A percentile compares a stretch with the other conserved stretches of the same genome.
phyloP scores from a whole-genome alignment of 2,113 vertebrate genomes.

The Apodemus sylvaticus region DNA sequence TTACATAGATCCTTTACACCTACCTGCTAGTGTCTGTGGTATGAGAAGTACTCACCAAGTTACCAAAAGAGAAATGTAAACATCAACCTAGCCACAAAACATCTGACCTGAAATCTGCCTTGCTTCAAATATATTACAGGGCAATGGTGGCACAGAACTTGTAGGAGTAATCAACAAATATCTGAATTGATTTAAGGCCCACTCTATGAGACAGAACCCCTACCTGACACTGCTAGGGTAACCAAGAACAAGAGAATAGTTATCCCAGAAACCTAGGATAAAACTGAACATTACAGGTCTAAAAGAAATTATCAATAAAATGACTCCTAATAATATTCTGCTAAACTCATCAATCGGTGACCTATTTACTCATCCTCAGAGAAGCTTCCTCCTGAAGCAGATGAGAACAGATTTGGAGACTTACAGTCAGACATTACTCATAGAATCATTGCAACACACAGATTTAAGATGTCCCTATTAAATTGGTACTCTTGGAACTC shows the following conservation, averaged over 20 bases:
- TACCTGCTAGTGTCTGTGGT: neutral
- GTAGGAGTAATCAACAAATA: neutral
- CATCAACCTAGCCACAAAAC: neutral
- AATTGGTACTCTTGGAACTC: neutral
- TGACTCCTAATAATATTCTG: neutral
- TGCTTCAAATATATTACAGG: neutral
- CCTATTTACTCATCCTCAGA: neutral
- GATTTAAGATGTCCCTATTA: neutral
- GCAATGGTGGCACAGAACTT: neutral
- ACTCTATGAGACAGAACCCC: neutral
- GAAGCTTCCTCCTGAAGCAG: neutral
- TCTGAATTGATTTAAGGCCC: neutral
- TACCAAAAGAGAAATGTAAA: neutral
- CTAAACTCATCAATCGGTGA: neutral
- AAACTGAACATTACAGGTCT: neutral
- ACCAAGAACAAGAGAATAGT: neutral
- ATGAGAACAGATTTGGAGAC: neutral
- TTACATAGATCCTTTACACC: neutral
- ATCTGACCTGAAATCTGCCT: neutral
- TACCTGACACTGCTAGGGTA: neutral
- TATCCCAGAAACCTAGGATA: neutral
- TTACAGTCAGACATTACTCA: neutral
- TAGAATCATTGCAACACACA: neutral
- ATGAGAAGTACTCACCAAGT: too few species aligned
- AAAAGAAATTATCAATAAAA: neutral